A percentile compares a stretch with the other conserved stretches of the same genome.
Conservation (phyloP, 92 coral and sea anemone genomes). For the Phenganax subtilis region DNA sequence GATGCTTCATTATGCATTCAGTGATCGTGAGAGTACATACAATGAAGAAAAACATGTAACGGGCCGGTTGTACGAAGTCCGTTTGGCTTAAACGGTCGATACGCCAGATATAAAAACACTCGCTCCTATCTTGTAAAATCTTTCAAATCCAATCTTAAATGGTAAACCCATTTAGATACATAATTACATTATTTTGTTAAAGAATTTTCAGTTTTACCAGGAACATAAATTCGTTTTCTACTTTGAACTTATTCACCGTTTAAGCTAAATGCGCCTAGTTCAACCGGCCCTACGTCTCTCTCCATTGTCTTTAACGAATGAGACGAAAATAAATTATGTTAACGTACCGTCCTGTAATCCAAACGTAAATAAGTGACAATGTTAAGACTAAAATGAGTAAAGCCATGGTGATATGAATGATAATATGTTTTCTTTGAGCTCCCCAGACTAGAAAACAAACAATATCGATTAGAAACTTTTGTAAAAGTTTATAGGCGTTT, state of each 20-base stretch:
- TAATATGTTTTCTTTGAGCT: slow-evolving; percentile 26
- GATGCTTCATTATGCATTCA: too few relatives aligned
- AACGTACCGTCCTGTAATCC: slow-evolving; percentile 15
- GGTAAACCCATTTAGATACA: background rate
- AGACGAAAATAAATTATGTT: too few relatives aligned
- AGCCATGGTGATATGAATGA: slow-evolving; percentile 36
- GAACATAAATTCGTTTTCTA: too few relatives aligned
- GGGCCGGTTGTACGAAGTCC: background rate
- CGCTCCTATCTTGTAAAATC: background rate
- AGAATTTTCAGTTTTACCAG: too few relatives aligned
- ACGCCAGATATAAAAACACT: background rate
- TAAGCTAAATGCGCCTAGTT: too few relatives aligned
- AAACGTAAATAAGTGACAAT: slow-evolving; percentile 12
- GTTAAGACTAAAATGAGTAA: slow-evolving; percentile 5
- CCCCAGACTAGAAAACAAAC: slow-evolving; percentile 23
- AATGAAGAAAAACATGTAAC: too few relatives aligned
- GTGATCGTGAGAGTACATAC: too few relatives aligned
- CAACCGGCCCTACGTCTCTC: too few relatives aligned
- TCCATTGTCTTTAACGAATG: too few relatives aligned
- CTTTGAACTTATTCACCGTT: too few relatives aligned
- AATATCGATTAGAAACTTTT: background rate
- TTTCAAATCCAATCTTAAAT: background rate
- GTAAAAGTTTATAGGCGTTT: too few relatives aligned
- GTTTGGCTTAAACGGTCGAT: background rate
- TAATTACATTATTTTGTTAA: too few relatives aligned